A percentile compares a stretch with the other conserved stretches of the same genome.
Conservation (phyloP, 2,113 vertebrate species). For the Corvus moneduloides region DNA sequence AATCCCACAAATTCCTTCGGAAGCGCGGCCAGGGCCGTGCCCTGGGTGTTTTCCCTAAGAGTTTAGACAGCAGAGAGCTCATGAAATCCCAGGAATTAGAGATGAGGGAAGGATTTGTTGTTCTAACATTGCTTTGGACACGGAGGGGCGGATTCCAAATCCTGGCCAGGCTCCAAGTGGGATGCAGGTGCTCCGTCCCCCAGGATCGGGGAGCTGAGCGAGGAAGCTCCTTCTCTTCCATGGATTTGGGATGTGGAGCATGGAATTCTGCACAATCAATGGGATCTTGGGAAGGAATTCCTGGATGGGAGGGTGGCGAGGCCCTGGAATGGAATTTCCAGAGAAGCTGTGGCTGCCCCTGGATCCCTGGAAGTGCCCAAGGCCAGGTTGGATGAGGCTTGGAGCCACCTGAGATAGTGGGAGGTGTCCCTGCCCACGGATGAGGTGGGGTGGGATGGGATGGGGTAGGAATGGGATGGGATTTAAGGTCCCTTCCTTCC, state of each 20-base stretch:
- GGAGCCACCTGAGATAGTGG: neutral
- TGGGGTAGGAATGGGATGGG: too few relatives aligned
- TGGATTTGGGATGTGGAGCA: neutral
- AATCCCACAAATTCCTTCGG: neutral
- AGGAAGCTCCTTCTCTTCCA: neutral
- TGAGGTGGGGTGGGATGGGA: too few relatives aligned
- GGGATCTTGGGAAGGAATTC: neutral
- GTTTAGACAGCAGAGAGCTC: neutral
- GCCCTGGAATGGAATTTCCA: neutral
- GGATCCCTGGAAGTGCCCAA: fast-evolving
- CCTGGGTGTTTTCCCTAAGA: neutral
- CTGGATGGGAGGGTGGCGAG: neutral
- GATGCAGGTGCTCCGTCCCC: fast-evolving
- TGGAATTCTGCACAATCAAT: neutral
- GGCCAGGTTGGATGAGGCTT: neutral
- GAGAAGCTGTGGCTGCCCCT: neutral
- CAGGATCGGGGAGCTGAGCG: fast-evolving
- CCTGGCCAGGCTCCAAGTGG: neutral
- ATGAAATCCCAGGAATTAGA: neutral
- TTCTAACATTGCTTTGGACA: fast-evolving
- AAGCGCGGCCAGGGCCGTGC: neutral
- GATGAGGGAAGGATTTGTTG: neutral
- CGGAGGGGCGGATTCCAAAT: neutral
- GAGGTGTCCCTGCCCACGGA: fast-evolving
- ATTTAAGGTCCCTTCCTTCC: too few relatives aligned